Evolutionary conservation across 2,797 vertebrate genomes (phyloP).

Genomic region (Tauraco hartlaubi): DNA sequence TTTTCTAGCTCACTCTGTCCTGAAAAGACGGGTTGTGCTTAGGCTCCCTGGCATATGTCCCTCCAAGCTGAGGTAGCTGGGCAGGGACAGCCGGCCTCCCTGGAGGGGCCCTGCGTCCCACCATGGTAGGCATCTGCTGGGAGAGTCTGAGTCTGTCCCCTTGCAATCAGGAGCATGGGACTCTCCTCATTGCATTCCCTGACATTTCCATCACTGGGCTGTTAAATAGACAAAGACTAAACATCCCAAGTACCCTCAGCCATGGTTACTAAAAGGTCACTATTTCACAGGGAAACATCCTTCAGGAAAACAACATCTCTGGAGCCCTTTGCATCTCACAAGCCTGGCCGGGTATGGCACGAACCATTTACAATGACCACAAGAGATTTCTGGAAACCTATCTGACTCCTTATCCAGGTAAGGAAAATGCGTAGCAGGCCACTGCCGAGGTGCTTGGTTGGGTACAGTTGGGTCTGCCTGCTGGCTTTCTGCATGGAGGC

Average conservation of each 20-base stretch:
- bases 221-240: neutral
- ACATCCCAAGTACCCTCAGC: neutral
- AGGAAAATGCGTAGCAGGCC: neutral
- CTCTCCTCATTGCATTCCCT: neutral
- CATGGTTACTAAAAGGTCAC: neutral
- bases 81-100: neutral
- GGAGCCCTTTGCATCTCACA: slow-evolving; percentile 74
- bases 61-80: neutral
- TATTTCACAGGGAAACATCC: slow-evolving; percentile 54
- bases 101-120: neutral
- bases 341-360: slow-evolving; percentile 76
- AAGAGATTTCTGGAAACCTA: slow-evolving; percentile 74
- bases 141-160: neutral
- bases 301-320: slow-evolving; percentile 51
- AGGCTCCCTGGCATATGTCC: neutral
- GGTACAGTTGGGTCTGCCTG: neutral
- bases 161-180: neutral
- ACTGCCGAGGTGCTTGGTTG: neutral
- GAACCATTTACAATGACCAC: slow-evolving; percentile 73
- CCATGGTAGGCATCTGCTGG: neutral
- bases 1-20: neutral
- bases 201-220: neutral
- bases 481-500: neutral
- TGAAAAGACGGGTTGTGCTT: neutral
- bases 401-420: slow-evolving; percentile 71